Base-by-base conservation (phyloP, 1,140 invertebrate species). In the Caligus rogercresseyi region DNA sequence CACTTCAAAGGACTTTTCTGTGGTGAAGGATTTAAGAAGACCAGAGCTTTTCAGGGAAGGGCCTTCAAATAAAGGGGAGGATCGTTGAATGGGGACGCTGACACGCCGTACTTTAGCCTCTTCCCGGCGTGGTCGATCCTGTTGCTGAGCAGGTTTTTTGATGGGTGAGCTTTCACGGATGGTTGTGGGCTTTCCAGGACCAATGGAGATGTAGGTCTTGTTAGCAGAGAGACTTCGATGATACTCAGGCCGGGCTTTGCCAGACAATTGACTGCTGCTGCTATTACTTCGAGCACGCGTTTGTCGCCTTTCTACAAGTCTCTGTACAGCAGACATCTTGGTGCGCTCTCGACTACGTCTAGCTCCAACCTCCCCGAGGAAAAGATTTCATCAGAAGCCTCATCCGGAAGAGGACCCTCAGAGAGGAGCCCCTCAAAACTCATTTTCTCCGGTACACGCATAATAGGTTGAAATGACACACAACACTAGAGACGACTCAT, bases 161-260 rank as follows among this genome's bases (percentile, higher is more conserved):
- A 26, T 21, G 13, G 60, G 60, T 52, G 60, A 62, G 25, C 31
- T 21, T 62, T 62, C 60, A 19, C 60, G 16, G 24, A 62, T 62
- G 20, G 21, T n/a, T 1, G 43, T 53, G 14, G 60, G 60, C 54
- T 62, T 62, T 4, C 60, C 60, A 20, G 60, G 60, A 52, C 60
- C 60, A 54, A 62, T 62, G 11, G 43, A 19, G 14, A 62, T 62
- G 25, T 62, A 62, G 15, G 60, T 62, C 54, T 62, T 62, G 24
- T 56, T 56, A 2, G 54, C 20, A n/a, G 54, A 56, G 2, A 56
- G 24, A 21, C 54, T 56, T 23, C 54, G 2, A 56, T 56, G 54
- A n/a, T 56, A 21, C 15, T 21, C 20, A 2, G 54, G 24, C n/a
- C 20, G 20, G 3, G 19, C 54, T n/a, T 56, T n/a, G n/a, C n/a